Evolutionary conservation across 2,113 vertebrate genomes (phyloP), one percentile per base, ranked within the genome.

Genomic region (Eptatretus burgeri): DNA sequence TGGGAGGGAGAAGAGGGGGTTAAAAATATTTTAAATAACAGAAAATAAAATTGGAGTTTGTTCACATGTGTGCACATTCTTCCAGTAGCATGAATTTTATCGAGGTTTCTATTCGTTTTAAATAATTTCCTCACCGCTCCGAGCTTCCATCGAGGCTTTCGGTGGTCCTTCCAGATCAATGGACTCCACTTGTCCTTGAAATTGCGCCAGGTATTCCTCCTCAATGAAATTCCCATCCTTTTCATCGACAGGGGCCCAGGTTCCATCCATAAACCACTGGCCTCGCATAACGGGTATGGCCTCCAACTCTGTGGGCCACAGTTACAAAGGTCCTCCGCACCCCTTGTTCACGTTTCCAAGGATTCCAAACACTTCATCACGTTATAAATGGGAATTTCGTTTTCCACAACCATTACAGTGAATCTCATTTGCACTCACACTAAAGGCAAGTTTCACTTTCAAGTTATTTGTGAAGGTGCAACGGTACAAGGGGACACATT

Each of bases 221-320:
- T 98, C 91, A 63, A 98, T 88, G 27, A 93, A 76, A 71, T 95
- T 83, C 49, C 89, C 87, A 73, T 98, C 87, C 16, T 94, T 86
- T 69, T 95, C 84, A 66, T 98, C 91, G 62, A 98, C 71, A 2
- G 89, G 89, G 10, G 83, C 82, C 91, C 89, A 98, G 0, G 85
- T 89, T 12, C 89, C 91, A 49, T 94, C 87, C 49, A 86, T 80
- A 70, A 98, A 98, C 91, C 91, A 98, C 71, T 94, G 89, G 1
- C 87, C 91, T 70, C 91, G 81, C 87, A 95, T 93, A 49, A 98
- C 87, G 10, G 86, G 80, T 71, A 94, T 91, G 68, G 80, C 78
- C 70, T 98, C 89, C 1, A 83, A 75, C 70, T 87, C 91, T 95
- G 70, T 66, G 70, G 71, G 20, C 11, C 20, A n/a, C 56, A 60